These are phyloP conservation scores for Fulmarus glacialis DNA, from an alignment of 2,113 vertebrate genomes.

Conservation along the genomic window DNA sequence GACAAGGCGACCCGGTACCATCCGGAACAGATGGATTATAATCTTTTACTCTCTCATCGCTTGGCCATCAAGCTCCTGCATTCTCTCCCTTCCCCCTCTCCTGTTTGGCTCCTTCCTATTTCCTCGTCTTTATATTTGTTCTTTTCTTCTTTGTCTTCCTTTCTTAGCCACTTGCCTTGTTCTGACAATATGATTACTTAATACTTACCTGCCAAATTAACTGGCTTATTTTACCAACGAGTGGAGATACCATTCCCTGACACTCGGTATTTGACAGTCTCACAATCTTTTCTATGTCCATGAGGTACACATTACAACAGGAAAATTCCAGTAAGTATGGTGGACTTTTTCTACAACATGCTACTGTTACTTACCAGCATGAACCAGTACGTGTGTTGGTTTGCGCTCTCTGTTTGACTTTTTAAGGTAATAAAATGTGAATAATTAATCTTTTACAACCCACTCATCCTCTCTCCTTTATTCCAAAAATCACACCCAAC, in stretches of 20 bases:
- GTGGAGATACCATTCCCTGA: slow-evolving; percentile 73
- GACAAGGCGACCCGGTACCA: neutral
- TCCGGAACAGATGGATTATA: neutral
- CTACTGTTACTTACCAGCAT: slow-evolving; percentile 13
- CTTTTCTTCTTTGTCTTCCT: slow-evolving; percentile 73
- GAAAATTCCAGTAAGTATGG: slow-evolving; percentile 57
- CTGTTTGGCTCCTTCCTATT: slow-evolving; percentile 49
- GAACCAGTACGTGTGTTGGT: slow-evolving; percentile 20
- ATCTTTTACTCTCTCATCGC: neutral
- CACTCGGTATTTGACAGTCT: slow-evolving; percentile 69
- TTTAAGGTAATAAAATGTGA: slow-evolving; percentile 61
- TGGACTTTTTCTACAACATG: neutral
- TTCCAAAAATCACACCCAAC: slow-evolving; percentile 56
- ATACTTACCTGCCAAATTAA: slow-evolving; percentile 84
- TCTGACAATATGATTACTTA: slow-evolving; percentile 82
- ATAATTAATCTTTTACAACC: slow-evolving; percentile 63
- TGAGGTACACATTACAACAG: neutral
- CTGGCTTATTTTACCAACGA: slow-evolving; percentile 84
- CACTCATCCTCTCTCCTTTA: slow-evolving; percentile 52
- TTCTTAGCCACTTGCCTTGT: slow-evolving; percentile 66
- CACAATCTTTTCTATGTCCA: slow-evolving; percentile 67
- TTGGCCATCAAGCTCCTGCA: neutral
- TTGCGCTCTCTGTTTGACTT: slow-evolving; percentile 59
- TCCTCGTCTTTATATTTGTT: slow-evolving; percentile 32
- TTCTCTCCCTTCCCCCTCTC: neutral